Evolutionary conservation across 2,113 vertebrate genomes (phyloP), one percentile per base, ranked within the genome.

Genomic region (Drymodes brunneopygia): DNA sequence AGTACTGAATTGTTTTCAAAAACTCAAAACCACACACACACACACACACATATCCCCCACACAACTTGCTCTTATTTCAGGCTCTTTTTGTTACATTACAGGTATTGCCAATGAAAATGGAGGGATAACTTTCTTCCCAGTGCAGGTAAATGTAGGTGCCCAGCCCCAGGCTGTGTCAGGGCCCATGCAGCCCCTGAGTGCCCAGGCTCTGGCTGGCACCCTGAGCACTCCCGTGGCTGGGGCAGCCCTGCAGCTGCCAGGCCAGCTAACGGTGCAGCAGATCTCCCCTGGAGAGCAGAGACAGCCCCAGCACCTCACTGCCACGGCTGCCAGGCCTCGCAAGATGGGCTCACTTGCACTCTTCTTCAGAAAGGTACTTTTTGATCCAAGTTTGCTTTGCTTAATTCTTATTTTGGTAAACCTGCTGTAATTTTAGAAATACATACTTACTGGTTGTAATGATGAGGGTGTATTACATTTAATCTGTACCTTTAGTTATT

Each of bases 71-170:
- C 48, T 84, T 51, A 33, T 5, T 67, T 73, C 47, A 62, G 15
- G 15, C 29, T 66, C 21, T 38, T 17, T 54, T 45, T n/a, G 81
- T 83, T 87, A 12, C 80, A 64, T 82, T 85, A 9, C 94, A 99
- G 98, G 99, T n/a, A 99, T 99, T 77, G 98, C 99, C 95, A 99
- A 99, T 85, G 99, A 99, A 96, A 99, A 98, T 5, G 99, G 99
- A 92, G 98, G 99, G 36, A 99, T 99, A 86, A 98, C 98, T 2
- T 98, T 99, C 95, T 98, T 98, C 88, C 98, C 98, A 2, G 98
- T 98, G 15, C 98, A 98, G 18, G 98, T 99, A 6, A 98, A 98
- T 3, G 97, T 99, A 10, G 98, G 97, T 3, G 95, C 98, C 2
- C 98, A 98, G 96, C 90, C 98, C 10, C 98, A 95, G 7, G 86